phyloP scores from a whole-genome alignment of 2,888 invertebrate species.

The Pristionchus mayeri region DNA sequence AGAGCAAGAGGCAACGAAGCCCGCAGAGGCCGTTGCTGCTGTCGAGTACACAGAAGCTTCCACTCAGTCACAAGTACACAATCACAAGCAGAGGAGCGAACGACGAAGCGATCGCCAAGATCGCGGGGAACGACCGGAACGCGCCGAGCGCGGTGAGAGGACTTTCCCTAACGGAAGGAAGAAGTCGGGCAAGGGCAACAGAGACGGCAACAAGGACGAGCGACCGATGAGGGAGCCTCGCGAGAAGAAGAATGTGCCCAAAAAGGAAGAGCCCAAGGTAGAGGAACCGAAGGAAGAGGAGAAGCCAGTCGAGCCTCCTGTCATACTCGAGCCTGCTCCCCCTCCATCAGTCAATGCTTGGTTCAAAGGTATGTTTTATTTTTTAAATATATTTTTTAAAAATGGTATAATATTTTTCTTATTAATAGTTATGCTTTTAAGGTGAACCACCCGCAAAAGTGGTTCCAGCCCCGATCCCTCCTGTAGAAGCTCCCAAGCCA shows the following conservation, averaged over 20 bases:
- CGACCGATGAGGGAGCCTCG: constrained; percentile 5
- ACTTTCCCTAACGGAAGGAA: constrained; percentile 38
- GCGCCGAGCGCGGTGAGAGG: background rate
- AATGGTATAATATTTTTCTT: background rate
- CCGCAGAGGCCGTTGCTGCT: background rate
- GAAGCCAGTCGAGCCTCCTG: constrained; percentile 55
- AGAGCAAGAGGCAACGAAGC: constrained; percentile 38
- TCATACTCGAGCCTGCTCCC: constrained; percentile 66
- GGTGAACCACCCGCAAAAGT: constrained; percentile 35
- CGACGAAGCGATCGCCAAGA: background rate
- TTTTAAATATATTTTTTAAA: too few species aligned
- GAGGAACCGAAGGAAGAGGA: constrained; percentile 55
- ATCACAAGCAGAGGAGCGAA: constrained; percentile 31
- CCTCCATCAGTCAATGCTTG: constrained; percentile 66
- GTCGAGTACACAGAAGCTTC: constrained; percentile 36
- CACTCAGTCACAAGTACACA: constrained; percentile 49
- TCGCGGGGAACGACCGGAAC: background rate
- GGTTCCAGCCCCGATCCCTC: constrained; percentile 35
- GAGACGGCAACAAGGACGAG: constrained; percentile 29
- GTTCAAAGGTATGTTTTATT: constrained; percentile 57
- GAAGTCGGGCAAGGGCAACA: constrained; percentile 23
- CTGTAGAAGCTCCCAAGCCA: constrained; percentile 23
- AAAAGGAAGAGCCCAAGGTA: constrained; percentile 50
- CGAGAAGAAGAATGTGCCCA: constrained; percentile 38
- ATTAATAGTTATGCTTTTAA: background rate